Base-by-base conservation (phyloP, 64 coral and sea anemone species). In the Dendrophyllia cribrosa region DNA sequence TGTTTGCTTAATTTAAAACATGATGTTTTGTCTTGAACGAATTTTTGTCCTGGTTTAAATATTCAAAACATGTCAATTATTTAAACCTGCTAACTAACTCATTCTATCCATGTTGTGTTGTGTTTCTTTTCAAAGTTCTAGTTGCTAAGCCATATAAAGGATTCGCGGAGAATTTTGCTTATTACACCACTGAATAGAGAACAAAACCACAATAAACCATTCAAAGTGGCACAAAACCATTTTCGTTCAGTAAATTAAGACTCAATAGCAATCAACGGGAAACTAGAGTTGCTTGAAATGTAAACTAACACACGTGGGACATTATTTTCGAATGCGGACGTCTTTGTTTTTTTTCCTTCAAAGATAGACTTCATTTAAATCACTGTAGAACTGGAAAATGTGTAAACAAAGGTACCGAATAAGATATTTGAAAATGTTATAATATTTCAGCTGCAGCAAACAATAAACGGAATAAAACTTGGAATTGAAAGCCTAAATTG, bases 91-190 rank as follows among this genome's bases (percentile, higher is more conserved):
- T 67, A 64, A 46, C 58, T 52, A 84, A 16, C 6, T 14, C 46
- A 50, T 68, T 49, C 60, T 84, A 8, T 45, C 26, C 44, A 50
- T 20, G 75, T 77, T 56, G 48, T 77, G 17, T 50, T 68, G 47
- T n/a, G 45, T 65, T 68, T 84, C 62, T 84, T 84, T 67, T 67
- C 4, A 51, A 84, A 67, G 8, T 7, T 50, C 50, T 8, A 20
- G 80, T 84, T 84, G 62, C 80, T 68, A 84, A n/a, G 80, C n/a
- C 43, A 59, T 84, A 12, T 9, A 6, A 10, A 51, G 43, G 60
- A 84, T 67, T 51, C 52, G 80, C 62, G 26, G 80, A 20, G 62
- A 84, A 84, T 84, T 84, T 65, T 68, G 48, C 16, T 66, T 51
- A 50, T 51, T 84, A 49, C 20, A 26, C 56, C 17, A 63, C 44